Evolutionary conservation across 2,797 vertebrate genomes (phyloP).

Genomic region (Etheostoma nigrum): DNA sequence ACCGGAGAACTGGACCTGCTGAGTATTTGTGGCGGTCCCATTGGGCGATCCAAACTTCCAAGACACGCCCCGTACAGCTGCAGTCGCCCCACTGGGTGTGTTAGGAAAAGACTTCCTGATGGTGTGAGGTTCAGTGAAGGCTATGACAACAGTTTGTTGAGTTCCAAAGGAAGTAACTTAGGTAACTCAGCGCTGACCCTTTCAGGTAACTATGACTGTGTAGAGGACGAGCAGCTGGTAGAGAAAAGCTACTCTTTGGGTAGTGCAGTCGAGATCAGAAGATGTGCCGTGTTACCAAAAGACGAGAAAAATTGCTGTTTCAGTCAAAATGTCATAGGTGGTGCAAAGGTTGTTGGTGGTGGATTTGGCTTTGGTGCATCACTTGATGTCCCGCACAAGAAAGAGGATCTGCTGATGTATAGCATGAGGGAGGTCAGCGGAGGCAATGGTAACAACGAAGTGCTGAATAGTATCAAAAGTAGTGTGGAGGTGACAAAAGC

Average conservation of each 20-base stretch:
- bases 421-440: constrained; percentile 83
- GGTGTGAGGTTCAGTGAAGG: constrained; percentile 80
- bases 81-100: constrained; percentile 83
- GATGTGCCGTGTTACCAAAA: constrained; percentile 84
- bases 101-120: constrained; percentile 84
- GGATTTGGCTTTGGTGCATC: constrained; percentile 83
- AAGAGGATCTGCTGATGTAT: constrained; percentile 87
- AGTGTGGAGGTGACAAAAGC: constrained; percentile 81
- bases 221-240: constrained; percentile 82
- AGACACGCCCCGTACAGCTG: constrained; percentile 88
- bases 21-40: constrained; percentile 87
- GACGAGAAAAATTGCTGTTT: constrained; percentile 87
- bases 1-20: constrained; percentile 90
- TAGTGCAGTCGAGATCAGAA: constrained; percentile 82
- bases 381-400: constrained; percentile 81
- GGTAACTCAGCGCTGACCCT: constrained; percentile 83
- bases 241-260: constrained; percentile 86
- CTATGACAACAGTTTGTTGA: constrained; percentile 84
- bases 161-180: constrained; percentile 87
- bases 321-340: constrained; percentile 79
- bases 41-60: constrained; percentile 87
- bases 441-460: constrained; percentile 69
- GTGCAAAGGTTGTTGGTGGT: constrained; percentile 74
- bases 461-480: constrained; percentile 76
- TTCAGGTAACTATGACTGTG: constrained; percentile 80